A percentile compares a stretch with the other conserved stretches of the same genome.
These are phyloP conservation scores for Belgica antarctica DNA, from an alignment of 2,888 invertebrate species.

Conservation along the genomic window DNA sequence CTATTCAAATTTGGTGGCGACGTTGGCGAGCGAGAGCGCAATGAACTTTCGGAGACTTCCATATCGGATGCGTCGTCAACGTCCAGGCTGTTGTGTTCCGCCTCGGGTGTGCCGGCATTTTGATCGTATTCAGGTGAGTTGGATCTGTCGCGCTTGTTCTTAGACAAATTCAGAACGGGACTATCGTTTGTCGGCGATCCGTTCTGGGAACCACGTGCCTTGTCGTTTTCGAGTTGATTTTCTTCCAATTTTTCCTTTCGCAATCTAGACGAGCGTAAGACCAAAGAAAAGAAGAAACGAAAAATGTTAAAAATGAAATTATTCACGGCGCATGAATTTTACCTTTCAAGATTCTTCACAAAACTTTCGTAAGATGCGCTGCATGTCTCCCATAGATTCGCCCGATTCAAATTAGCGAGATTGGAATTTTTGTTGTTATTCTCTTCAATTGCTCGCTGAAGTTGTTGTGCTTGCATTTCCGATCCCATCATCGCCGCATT, in stretches of 20 bases:
- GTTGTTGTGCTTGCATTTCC: slow-evolving; percentile 36
- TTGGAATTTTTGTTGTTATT: slow-evolving; percentile 41
- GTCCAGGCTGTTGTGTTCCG: slow-evolving; percentile 23
- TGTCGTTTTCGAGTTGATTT: slow-evolving; percentile 34
- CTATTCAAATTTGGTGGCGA: slow-evolving; percentile 16
- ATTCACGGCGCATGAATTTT: slow-evolving; percentile 5
- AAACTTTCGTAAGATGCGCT: slow-evolving; percentile 40
- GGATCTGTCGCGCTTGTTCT: slow-evolving; percentile 27
- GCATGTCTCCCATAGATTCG: slow-evolving; percentile 42
- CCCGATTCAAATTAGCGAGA: slow-evolving; percentile 37
- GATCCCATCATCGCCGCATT: slow-evolving; percentile 29
- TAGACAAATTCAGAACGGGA: slow-evolving; percentile 37
- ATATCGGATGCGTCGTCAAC: slow-evolving; percentile 33
- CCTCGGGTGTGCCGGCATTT: slow-evolving; percentile 27
- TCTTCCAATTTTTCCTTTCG: slow-evolving; percentile 39
- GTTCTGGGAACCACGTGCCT: slow-evolving; percentile 22
- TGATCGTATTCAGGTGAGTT: slow-evolving; percentile 26
- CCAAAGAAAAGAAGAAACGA: neutral
- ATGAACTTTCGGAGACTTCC: slow-evolving; percentile 40
- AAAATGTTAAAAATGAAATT: neutral
- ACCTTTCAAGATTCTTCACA: slow-evolving; percentile 44
- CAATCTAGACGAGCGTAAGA: slow-evolving; percentile 23
- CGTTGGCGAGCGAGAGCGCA: slow-evolving; percentile 24
- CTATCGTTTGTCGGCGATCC: slow-evolving; percentile 33
- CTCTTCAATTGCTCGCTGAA: slow-evolving; percentile 39